These are phyloP conservation scores for Porphyrio hochstetteri DNA, from an alignment of 2,113 vertebrate genomes.

Conservation along the genomic window DNA sequence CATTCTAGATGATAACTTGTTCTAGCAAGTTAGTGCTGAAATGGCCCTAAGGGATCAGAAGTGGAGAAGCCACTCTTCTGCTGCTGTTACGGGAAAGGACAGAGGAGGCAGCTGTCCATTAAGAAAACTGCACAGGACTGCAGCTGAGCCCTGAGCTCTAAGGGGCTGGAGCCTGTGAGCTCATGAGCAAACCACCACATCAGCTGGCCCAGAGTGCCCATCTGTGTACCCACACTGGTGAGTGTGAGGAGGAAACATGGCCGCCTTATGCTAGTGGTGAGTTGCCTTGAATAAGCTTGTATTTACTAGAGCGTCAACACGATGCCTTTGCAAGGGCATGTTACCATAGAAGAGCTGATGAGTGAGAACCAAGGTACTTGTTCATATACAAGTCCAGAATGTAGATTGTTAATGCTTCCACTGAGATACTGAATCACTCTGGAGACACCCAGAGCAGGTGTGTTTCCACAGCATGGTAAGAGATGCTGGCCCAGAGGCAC, in stretches of 20 bases:
- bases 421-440: neutral
- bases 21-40: neutral
- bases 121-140: neutral
- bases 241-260: neutral
- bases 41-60: neutral
- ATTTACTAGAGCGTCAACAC: neutral
- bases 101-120: neutral
- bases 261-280: neutral
- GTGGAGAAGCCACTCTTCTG: neutral
- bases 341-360: neutral
- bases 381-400: neutral
- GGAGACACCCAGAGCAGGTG: neutral
- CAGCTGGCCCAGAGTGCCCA: neutral
- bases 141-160: neutral
- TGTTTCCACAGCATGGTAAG: neutral
- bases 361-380: neutral
- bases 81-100: neutral
- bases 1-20: neutral
- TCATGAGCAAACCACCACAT: neutral
- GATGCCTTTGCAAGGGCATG: neutral
- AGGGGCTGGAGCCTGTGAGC: neutral
- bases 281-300: neutral
- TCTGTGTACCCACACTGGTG: neutral
- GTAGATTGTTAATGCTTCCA: neutral
- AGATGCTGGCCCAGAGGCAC: neutral